phyloP scores from a whole-genome alignment of 2,888 invertebrate species.

The Malachius bipustulatus region DNA sequence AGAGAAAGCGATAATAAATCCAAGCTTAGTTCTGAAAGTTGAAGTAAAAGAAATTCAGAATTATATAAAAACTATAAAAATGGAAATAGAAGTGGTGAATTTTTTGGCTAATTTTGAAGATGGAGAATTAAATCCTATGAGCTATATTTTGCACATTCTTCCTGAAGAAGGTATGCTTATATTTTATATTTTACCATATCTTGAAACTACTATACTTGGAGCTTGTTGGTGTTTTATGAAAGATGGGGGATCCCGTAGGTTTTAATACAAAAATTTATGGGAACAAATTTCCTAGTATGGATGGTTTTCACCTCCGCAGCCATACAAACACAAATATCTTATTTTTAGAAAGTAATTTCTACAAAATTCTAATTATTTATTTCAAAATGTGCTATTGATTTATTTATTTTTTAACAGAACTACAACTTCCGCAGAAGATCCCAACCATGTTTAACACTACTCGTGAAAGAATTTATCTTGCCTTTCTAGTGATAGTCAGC shows the following conservation, averaged over 20 bases:
- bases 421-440: constrained; percentile 37
- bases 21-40: constrained; percentile 56
- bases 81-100: constrained; percentile 72
- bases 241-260: no score
- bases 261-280: no score
- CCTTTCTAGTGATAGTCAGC: constrained; percentile 54
- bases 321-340: no score
- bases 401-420: no score
- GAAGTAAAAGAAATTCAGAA: constrained; percentile 60
- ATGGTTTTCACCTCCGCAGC: no score
- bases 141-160: constrained; percentile 26
- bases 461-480: constrained; percentile 55
- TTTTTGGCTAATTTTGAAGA: constrained; percentile 55
- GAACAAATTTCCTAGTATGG: no score
- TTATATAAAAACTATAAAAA: constrained; percentile 63
- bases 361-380: no score
- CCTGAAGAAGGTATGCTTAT: constrained; percentile 23
- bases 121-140: constrained; percentile 37
- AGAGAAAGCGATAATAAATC: constrained; percentile 39
- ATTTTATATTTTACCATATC: no score
- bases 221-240: no score
- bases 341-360: no score
- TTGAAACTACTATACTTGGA: no score
- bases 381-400: no score
- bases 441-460: constrained; percentile 63